Conservation (phyloP, 2,797 vertebrate species). For the Ctenopoma multispine region DNA sequence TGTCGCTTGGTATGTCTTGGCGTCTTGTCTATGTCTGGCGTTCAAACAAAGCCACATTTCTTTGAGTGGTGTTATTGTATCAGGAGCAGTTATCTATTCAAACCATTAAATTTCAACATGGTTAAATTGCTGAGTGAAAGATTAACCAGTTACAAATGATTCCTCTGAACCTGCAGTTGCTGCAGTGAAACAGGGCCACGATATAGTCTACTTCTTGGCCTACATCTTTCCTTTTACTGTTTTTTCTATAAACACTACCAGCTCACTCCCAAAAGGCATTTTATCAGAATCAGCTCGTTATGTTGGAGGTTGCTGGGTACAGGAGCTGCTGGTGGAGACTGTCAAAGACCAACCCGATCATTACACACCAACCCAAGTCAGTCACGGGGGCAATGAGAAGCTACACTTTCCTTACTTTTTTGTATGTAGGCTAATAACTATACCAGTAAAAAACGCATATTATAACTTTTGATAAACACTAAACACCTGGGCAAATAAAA, state of each 20-base stretch:
- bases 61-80: neutral
- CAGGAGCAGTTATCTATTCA: neutral
- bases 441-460: neutral
- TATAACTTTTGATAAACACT: neutral
- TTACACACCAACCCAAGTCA: slow-evolving; percentile 17
- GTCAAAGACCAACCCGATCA: slow-evolving; percentile 21
- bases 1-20: neutral
- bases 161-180: neutral
- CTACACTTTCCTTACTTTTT: neutral
- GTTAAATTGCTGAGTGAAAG: slow-evolving; percentile 5
- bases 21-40: no score
- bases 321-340: slow-evolving; percentile 9
- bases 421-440: neutral
- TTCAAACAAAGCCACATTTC: slow-evolving; percentile 10
- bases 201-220: slow-evolving; percentile 38
- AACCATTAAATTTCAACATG: neutral
- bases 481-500: neutral
- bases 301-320: slow-evolving; percentile 31
- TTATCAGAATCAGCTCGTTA: slow-evolving; percentile 24
- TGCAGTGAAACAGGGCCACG: slow-evolving; percentile 25
- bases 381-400: slow-evolving; percentile 1
- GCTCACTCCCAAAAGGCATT: slow-evolving; percentile 23
- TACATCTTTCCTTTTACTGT: slow-evolving; percentile 51
- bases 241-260: slow-evolving; percentile 54
- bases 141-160: slow-evolving; percentile 37